phyloP scores from a whole-genome alignment of 2,888 invertebrate species.

The Panzeria rudis region DNA sequence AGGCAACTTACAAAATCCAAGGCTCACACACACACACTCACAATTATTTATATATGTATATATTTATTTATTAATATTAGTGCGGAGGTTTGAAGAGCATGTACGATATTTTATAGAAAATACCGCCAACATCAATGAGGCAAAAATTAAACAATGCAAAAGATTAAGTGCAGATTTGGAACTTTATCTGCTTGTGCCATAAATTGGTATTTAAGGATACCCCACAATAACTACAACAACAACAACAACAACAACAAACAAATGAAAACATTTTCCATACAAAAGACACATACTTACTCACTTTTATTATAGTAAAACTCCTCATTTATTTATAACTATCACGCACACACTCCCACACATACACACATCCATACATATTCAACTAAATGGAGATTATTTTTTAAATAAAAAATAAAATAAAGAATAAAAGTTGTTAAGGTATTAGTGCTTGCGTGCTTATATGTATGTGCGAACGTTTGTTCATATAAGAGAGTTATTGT shows the following conservation, averaged over 20 bases:
- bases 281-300: constrained; percentile 27
- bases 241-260: constrained; percentile 42
- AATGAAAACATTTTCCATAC: constrained; percentile 31
- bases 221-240: constrained; percentile 71
- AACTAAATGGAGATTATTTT: constrained; percentile 31
- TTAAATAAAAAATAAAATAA: constrained; percentile 36
- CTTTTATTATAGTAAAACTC: constrained; percentile 26
- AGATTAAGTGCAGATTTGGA: constrained; percentile 83
- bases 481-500: constrained; percentile 69
- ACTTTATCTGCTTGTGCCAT: constrained; percentile 83
- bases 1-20: constrained; percentile 65
- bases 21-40: background rate
- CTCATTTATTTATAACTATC: constrained; percentile 70
- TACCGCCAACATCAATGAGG: constrained; percentile 73
- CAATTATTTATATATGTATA: background rate
- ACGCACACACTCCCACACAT: background rate
- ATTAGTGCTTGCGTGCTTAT: constrained; percentile 53
- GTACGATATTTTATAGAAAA: constrained; percentile 51
- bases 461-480: constrained; percentile 15
- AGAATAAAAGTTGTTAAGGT: constrained; percentile 71
- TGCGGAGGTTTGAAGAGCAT: constrained; percentile 9
- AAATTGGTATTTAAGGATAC: constrained; percentile 83
- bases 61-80: constrained; percentile 19
- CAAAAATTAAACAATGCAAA: constrained; percentile 83
- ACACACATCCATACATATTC: background rate